Evolutionary conservation across 2,797 vertebrate genomes (phyloP), one percentile per base, ranked within the genome.

Genomic region (Melanotaenia parkinsoni): DNA sequence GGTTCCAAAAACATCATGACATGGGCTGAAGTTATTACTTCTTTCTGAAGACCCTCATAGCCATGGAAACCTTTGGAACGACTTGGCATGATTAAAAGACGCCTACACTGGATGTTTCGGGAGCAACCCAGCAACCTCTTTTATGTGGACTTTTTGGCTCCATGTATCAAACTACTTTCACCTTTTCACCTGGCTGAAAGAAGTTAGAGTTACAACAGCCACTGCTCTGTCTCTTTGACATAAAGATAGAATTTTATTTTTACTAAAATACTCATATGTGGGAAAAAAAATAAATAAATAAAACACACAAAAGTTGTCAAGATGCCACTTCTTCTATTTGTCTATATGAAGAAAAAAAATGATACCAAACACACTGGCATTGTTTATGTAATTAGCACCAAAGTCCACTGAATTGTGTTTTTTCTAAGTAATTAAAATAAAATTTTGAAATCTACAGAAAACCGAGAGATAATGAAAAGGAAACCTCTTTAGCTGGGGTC

Each of bases 401-500:
- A 54, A 54, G 13, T 54, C 13, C 24, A 16, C 13, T 54, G 11
- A 14, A 54, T 13, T 28, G 13, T 54, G 24, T 26, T 13, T 33
- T 28, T 24, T 54, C 24, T 1, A 26, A 13, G 14, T 14, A 16
- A 16, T 13, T 54, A 14, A 60, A 70, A 53, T 45, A 12, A 1
- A 1, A 50, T 47, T 58, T 72, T 61, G 18, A 18, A 24, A 62
- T 64, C 47, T 22, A 66, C 16, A 74, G 24, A 54, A 66, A 40
- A 74, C 9, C 47, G 2, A 80, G 32, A 60, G 59, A 70, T 26
- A 74, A 65, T 11, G 0, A 4, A 74, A 73, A 61, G 12, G 20
- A 43, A 69, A 69, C 30, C n/a, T 56, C 13, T 53, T 66, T 37
- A 12, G 57, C 37, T 26, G 53, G 72, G 73, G 70, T 78, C 72